Base-by-base conservation (phyloP, 2,797 vertebrate genomes). In the Thamnophis elegans region DNA sequence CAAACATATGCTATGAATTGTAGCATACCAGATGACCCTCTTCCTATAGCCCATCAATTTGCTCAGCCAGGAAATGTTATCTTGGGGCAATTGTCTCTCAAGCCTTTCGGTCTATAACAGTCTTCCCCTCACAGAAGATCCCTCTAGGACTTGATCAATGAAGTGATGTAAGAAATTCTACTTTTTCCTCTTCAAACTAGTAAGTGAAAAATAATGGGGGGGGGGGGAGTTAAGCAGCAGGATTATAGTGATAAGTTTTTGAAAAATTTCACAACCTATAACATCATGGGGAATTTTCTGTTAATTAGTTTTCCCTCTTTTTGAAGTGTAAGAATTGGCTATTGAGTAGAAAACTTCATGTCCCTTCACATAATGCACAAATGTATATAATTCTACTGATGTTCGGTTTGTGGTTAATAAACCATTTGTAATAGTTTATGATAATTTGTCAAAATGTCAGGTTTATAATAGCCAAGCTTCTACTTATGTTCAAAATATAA, bases 401-500 rank as follows among this genome's bases (percentile, higher is more conserved):
- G 16, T 73, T 73, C 2, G 1, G 2, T 73, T 32, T 36, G 2
- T 73, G 32, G 73, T 9, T 73, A 32, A 73, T 36, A 73, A 20
- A 73, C 7, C 68, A 73, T 36, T 73, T 36, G 16, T 36, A 73
- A 36, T 73, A 20, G 7, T 36, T 36, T 73, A 73, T 36, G 68
- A 73, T 18, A 36, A 20, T 73, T 36, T 36, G 14, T 73, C 16
- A 36, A 12, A n/a, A 65, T 12, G 5, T 2, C 26, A 14, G 28
- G 12, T 0, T n/a, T 13, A 65, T 14, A n/a, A n/a, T n/a, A n/a
- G 0, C 28, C 1, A 3, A 14, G 28, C 28, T 65, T 5, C 28
- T 14, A n/a, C 5, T 1, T 65, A n/a, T 5, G 12, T n/a, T n/a
- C 5, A 14, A 65, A 65, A n/a, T 65, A 65, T 65, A 11, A 14